phyloP scores from a whole-genome alignment of 2,888 invertebrate species.

The Amiota communis region DNA sequence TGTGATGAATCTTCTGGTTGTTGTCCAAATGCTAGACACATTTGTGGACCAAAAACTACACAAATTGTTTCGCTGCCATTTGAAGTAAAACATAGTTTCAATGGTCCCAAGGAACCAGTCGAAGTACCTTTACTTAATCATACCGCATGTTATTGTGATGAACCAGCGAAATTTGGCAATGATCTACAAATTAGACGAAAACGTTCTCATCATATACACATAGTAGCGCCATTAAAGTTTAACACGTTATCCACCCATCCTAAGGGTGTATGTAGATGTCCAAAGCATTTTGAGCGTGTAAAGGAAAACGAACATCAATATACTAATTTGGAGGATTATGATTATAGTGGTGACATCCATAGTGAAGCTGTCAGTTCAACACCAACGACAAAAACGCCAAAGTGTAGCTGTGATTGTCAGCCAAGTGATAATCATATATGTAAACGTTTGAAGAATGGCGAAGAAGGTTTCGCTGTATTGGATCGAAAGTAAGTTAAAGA shows the following conservation, averaged over 20 bases:
- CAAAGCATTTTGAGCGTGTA: constrained; percentile 71
- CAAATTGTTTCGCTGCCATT: constrained; percentile 64
- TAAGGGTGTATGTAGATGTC: constrained; percentile 52
- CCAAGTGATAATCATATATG: constrained; percentile 76
- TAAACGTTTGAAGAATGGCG: constrained; percentile 78
- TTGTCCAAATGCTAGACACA: constrained; percentile 79
- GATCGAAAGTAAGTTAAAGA: constrained; percentile 77
- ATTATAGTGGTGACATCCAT: not conserved
- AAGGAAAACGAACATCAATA: not conserved
- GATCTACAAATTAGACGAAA: constrained; percentile 35
- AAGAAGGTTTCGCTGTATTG: constrained; percentile 77
- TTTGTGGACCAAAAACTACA: constrained; percentile 82
- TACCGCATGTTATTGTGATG: constrained; percentile 70
- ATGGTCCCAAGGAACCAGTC: constrained; percentile 32
- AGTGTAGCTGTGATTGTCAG: constrained; percentile 80
- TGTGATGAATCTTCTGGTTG: constrained; percentile 92
- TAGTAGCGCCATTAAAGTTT: not conserved
- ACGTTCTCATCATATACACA: constrained; percentile 35
- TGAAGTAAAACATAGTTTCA: constrained; percentile 32
- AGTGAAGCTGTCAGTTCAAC: not conserved
- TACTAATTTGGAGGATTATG: constrained; percentile 6
- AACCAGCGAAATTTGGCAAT: constrained; percentile 40
- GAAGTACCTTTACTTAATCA: constrained; percentile 61
- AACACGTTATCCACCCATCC: not conserved
- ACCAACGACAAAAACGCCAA: constrained; percentile 34